phyloP scores from a whole-genome alignment of 1,140 invertebrate species.

The Drosophila pallidifrons region DNA sequence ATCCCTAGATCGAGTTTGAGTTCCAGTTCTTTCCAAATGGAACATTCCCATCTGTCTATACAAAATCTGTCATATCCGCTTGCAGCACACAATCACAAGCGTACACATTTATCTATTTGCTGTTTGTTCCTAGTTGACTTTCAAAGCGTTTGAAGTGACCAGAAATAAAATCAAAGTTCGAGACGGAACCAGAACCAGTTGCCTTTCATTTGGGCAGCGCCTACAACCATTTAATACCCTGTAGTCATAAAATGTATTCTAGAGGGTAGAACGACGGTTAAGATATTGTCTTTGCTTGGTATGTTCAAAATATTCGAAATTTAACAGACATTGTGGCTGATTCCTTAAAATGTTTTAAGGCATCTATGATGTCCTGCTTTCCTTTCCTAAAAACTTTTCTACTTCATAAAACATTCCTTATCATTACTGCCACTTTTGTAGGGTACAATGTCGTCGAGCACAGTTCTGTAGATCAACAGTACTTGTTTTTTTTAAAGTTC shows the following conservation, averaged over 20 bases:
- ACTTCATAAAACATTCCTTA: no score
- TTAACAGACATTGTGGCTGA: no score
- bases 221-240: constrained; percentile 31
- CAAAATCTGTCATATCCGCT: constrained; percentile 53
- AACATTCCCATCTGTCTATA: constrained; percentile 13
- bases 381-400: no score
- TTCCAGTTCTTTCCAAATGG: constrained; percentile 1
- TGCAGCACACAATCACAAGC: constrained; percentile 31
- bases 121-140: constrained; percentile 42
- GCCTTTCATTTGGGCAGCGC: constrained; percentile 69
- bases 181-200: constrained; percentile 67
- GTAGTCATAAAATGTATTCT: background rate
- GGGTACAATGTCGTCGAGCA: background rate
- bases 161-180: constrained; percentile 36
- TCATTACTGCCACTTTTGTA: background rate
- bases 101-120: constrained; percentile 20
- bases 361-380: no score
- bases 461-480: background rate
- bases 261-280: background rate
- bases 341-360: no score
- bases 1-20: constrained; percentile 13
- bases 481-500: constrained; percentile 29
- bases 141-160: constrained; percentile 40
- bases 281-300: background rate
- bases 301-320: background rate